Evolutionary conservation across 2,888 invertebrate species (phyloP), one percentile per base, ranked within the genome.

Genomic region (Lithophane semibrunnea): DNA sequence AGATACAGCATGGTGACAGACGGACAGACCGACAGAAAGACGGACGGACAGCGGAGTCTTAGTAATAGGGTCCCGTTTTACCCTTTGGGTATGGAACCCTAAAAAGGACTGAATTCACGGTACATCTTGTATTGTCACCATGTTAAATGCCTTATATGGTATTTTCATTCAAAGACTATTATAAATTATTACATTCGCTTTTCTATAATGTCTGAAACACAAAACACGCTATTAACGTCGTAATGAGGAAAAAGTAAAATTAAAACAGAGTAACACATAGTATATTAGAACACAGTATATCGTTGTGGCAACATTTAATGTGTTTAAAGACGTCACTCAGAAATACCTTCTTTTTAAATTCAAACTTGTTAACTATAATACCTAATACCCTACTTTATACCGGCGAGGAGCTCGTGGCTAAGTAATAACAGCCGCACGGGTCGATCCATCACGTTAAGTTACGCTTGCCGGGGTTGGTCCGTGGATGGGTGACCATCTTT

Each of bases 181-280:
- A 54, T 61, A 61, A 52, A 52, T 73, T 8, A 56, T 12, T 29
- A 29, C 8, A 70, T 44, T 56, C 3, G 21, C 9, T 16, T 73
- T n/a, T 37, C 1, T n/a, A n/a, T 52, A 18, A 61, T 61, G 24
- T 49, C 12, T 21, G 3, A 73, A 47, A 54, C 63, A 63, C 4
- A 63, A 63, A 79, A 71, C 47, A 67, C 12, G 29, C 12, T 12
- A 24, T 47, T 56, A 54, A 18, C 21, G 5, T 63, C 16, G 8
- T 63, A 44, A 67, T 63, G 63, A 79, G 63, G 82, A 65, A 73
- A 79, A 73, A 47, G 42, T 61, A 66, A 42, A 73, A 72, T 78
- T 61, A 13, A 0, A 37, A 37, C 37, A 4, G 37, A 5, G 37
- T 37, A 37, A 37, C 5, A 37, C 37, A 37, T 4, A 37, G 37